A percentile compares a stretch with the other conserved stretches of the same genome.
Conservation (phyloP, 2,113 vertebrate genomes). For the Ammodytes marinus region DNA sequence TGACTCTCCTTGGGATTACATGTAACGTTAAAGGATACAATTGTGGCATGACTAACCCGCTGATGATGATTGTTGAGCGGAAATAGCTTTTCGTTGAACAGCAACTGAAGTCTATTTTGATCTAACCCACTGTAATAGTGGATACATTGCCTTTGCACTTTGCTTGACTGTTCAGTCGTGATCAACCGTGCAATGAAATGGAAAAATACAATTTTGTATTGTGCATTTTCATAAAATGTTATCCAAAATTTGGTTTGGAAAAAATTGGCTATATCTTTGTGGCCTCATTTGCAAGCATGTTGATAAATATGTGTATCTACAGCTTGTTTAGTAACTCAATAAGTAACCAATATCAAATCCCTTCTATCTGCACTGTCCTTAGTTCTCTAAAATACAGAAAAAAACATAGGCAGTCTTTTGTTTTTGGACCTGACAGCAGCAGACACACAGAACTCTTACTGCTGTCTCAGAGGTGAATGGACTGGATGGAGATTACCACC, state of each 20-base stretch:
- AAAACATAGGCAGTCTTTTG: not conserved
- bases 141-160: not conserved
- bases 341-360: not conserved
- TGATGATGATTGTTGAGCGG: not conserved
- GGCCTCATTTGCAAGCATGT: not conserved
- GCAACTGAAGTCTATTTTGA: not conserved
- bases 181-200: not conserved
- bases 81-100: constrained; percentile 4
- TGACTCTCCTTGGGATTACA: constrained; percentile 1
- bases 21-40: not conserved
- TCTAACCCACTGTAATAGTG: not conserved
- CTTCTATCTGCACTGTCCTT: not conserved
- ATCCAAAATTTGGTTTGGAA: too few species aligned
- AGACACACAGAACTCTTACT: constrained; percentile 14
- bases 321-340: not conserved
- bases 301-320: not conserved
- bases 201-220: not conserved
- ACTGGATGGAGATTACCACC: constrained; percentile 30
- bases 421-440: constrained; percentile 1
- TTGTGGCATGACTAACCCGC: not conserved
- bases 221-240: too few species aligned
- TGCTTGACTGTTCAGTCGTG: not conserved
- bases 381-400: not conserved
- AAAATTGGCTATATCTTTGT: not conserved
- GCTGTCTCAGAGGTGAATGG: constrained; percentile 40